phyloP scores from a whole-genome alignment of 1,140 invertebrate genomes.

The Bombus pascuorum region DNA sequence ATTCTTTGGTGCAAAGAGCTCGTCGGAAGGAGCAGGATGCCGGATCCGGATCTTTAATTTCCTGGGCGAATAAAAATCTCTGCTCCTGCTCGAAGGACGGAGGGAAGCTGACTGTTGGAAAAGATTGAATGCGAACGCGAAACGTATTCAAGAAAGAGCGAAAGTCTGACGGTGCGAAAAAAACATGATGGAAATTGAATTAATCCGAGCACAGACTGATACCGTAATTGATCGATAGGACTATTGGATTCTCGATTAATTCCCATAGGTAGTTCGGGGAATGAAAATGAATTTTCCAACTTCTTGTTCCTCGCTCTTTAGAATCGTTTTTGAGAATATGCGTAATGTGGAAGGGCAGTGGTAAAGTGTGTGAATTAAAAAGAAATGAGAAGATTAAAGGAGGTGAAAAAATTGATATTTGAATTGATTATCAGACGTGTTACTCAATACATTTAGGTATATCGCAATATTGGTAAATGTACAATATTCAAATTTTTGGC shows the following conservation, averaged over 20 bases:
- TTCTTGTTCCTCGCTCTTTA: not conserved
- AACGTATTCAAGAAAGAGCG: not conserved
- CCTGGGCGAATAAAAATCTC: slow-evolving; percentile 29
- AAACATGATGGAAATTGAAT: slow-evolving; percentile 14
- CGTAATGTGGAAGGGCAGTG: not conserved
- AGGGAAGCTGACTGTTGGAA: not conserved
- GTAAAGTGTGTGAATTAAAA: not conserved
- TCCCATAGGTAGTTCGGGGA: not conserved
- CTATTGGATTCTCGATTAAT: slow-evolving; percentile 1
- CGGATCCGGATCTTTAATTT: slow-evolving; percentile 41
- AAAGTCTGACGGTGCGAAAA: not conserved
- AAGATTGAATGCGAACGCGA: slow-evolving; percentile 26
- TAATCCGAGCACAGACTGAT: not conserved
- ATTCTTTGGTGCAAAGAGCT: not conserved
- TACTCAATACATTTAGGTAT: not conserved
- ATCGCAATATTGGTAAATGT: not conserved
- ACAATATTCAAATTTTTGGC: no score
- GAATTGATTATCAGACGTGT: not conserved
- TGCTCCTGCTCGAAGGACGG: not conserved
- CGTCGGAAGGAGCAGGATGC: not conserved
- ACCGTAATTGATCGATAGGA: slow-evolving; percentile 12
- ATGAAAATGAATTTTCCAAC: not conserved
- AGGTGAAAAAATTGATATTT: not conserved
- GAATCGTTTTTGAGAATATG: not conserved
- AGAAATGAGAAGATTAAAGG: not conserved